Evolutionary conservation across 1,140 invertebrate species (phyloP), one percentile per base, ranked within the genome.

Genomic region (Drosophila malerkotliana): DNA sequence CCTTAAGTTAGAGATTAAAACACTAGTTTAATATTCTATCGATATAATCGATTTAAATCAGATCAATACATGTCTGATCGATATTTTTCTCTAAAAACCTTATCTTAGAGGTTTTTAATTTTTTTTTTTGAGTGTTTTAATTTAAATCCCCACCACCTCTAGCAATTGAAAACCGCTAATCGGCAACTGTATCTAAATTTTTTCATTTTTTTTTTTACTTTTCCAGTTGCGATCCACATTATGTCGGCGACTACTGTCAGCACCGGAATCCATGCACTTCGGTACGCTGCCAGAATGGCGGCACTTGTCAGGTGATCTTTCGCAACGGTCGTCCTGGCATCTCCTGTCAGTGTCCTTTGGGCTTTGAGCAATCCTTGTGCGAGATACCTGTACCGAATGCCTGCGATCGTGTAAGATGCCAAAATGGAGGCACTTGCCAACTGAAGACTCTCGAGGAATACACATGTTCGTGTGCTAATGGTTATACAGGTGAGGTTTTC

Each of bases 171-270:
- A 41, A 15, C 24, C 45, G 24, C 21, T 58, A 32, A 64, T 60
- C 44, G 1, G 14, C 44, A 47, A 47, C 44, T 47, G n/a, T 37
- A 49, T 60, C 56, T 30, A 8, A 44, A 26, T 12, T 14, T 47
- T 24, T 55, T 8, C 10, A 55, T 68, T 24, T 66, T 8, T 52
- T 47, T 73, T 24, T 61, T 8, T 47, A 1, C 51, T 7, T 0
- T 96, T 94, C 56, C 95, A 99, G 98, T 89, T 99, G 98, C 92
- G 96, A 97, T 59, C 94, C 96, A 15, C 94, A 95, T 90, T 98
- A 95, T 93, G 96, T 98, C 44, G 98, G 98, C 72, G 97, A 98
- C 91, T 98, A 97, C 93, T 99, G 98, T 90, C 96, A 99, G 90
- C 95, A 98, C 91, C 93, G 95, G 64, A 98, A 99, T 93, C 98